Conservation (phyloP, 1,140 invertebrate genomes). For the Doryteuthis pealeii region DNA sequence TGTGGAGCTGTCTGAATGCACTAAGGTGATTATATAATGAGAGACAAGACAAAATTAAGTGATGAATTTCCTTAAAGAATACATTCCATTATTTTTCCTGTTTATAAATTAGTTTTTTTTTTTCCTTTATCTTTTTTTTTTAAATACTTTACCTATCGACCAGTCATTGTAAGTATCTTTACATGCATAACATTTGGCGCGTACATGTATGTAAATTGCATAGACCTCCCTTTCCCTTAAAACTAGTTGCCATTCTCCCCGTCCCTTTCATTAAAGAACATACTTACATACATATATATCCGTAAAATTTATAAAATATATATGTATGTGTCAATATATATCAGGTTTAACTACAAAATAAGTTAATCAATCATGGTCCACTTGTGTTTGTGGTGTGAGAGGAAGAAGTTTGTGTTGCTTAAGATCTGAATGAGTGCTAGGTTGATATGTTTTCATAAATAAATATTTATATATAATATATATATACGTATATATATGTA, state of each 20-base stretch:
- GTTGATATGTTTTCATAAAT: neutral
- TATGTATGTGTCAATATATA: no score
- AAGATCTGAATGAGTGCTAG: conserved; percentile 7
- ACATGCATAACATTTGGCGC: neutral
- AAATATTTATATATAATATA: no score
- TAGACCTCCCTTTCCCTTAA: neutral
- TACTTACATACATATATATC: no score
- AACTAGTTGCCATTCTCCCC: neutral
- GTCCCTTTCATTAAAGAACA: neutral
- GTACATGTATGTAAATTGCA: neutral
- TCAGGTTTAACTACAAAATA: neutral
- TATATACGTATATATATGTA: no score
- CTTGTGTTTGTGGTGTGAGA: conserved; percentile 14
- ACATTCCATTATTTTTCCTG: conserved; percentile 12
- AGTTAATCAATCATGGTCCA: conserved; percentile 7
- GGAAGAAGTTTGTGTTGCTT: neutral
- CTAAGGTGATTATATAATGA: neutral
- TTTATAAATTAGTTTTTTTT: no score
- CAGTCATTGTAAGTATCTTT: conserved; percentile 10
- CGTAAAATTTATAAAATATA: no score
- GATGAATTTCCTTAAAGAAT: neutral
- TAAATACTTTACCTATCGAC: neutral
- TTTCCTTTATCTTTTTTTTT: no score
- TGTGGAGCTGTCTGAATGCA: conserved; percentile 14
- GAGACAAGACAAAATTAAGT: no score